phyloP scores from a whole-genome alignment of 2,113 vertebrate genomes.

The Montifringilla adamsi region DNA sequence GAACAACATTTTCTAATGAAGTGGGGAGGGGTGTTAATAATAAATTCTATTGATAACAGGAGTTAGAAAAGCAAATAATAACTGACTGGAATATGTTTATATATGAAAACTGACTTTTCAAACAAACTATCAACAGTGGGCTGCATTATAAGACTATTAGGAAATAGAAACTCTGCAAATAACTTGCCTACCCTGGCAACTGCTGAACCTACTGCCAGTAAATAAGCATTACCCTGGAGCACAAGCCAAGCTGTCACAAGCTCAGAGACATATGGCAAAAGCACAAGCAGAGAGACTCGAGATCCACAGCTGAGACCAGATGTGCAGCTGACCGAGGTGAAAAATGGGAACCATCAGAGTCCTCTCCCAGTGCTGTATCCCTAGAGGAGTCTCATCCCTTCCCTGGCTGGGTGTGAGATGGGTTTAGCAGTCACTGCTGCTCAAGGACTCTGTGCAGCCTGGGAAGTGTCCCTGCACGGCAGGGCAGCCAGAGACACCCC shows the following conservation, averaged over 20 bases:
- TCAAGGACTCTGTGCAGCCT: not conserved
- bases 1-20: conserved; percentile 65
- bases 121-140: conserved; percentile 59
- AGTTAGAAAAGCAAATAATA: conserved; percentile 65
- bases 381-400: not conserved
- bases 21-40: conserved; percentile 51
- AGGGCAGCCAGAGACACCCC: not conserved
- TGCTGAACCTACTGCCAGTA: conserved; percentile 37
- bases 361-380: rapidly evolving
- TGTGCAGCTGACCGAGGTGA: rapidly evolving
- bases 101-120: conserved; percentile 55
- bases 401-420: not conserved
- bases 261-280: not conserved
- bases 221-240: conserved; percentile 49
- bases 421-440: not conserved
- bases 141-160: conserved; percentile 53
- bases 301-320: not conserved
- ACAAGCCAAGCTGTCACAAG: conserved; percentile 10
- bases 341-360: not conserved
- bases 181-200: conserved; percentile 1
- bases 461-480: not conserved
- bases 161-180: conserved; percentile 56
- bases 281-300: not conserved
- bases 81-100: conserved; percentile 62
- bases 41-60: conserved; percentile 67